Evolutionary conservation across 2,888 invertebrate genomes (phyloP), one percentile per base, ranked within the genome.

Genomic region (Unio pictorum): DNA sequence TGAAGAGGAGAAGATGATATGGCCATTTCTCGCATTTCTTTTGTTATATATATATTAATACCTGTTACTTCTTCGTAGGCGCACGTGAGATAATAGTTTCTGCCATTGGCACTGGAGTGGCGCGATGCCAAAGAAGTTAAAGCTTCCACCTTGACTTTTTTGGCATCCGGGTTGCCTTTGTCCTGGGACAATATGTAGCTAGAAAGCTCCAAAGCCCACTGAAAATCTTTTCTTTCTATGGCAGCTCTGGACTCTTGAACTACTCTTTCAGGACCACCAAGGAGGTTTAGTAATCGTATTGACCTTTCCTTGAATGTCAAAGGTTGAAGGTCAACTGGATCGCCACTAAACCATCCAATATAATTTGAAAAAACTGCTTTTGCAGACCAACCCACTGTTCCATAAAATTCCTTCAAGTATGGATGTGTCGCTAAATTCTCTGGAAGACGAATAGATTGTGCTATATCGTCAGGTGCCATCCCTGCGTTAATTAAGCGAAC

Each of bases 401-500:
- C 88, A 68, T 88, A 88, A 64, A 84, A 82, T 64, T 86, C 83
- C 57, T 78, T 78, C 15, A 88, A 74, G 65, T 79, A 84, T 1
- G 84, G 83, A 71, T 85, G 80, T 3, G 68, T 61, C 6, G 66
- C 71, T 8, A 88, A 71, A 11, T 76, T 71, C 18, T 69, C 68
- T 15, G 88, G 86, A 23, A 88, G 74, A 34, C 75, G 69, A 1
- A 88, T 74, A 55, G 69, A 74, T 18, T 68, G 63, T 4, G 77
- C 85, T 23, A 88, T 85, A 65, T 87, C 87, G 61, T 86, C 84
- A 0, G 87, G 87, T n/a, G 76, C 75, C 20, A 82, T 68, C 4
- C 86, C 88, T 64, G 82, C 74, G 73, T 88, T 88, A 66, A 86
- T 84, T 55, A 73, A 79, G 15, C 87, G 75, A 0, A 88, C 69